These are phyloP conservation scores for Megastigmus dorsalis DNA, from an alignment of 2,888 invertebrate species.

Conservation along the genomic window DNA sequence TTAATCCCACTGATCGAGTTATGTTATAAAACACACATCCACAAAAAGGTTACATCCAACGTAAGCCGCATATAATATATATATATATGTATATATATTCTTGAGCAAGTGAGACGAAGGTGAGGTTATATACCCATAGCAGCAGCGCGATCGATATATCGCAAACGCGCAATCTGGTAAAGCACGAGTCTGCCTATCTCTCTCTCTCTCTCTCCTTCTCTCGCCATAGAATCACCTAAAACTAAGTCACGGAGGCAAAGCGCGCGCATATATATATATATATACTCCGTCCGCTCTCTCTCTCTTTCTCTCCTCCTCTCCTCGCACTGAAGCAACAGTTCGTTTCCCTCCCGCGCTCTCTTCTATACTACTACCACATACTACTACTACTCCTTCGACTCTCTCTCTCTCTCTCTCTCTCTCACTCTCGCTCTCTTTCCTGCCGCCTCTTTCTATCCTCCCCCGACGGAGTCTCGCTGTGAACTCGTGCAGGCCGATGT, in stretches of 20 bases:
- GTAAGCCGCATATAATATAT: no score
- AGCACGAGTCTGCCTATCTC: slow-evolving; percentile 16
- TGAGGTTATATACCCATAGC: no score
- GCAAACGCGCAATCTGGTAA: slow-evolving; percentile 48
- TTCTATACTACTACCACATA: no score
- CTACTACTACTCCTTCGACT: slow-evolving; percentile 10
- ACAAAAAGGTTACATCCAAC: no score
- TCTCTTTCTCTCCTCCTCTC: slow-evolving; percentile 9
- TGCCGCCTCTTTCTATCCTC: slow-evolving; percentile 15
- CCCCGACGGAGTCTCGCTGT: no score
- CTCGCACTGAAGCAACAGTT: slow-evolving; percentile 52
- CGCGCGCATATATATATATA: no score
- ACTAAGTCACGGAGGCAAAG: slow-evolving; percentile 54
- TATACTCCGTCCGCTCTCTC: slow-evolving; percentile 48
- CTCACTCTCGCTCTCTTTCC: slow-evolving; percentile 3
- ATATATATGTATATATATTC: no score
- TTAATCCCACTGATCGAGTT: no score
- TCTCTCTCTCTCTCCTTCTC: slow-evolving; percentile 39
- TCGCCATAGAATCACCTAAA: slow-evolving; percentile 51
- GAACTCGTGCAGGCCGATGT: background rate
- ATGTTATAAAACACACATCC: no score
- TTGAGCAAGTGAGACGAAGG: no score
- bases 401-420: background rate
- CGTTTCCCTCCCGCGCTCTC: slow-evolving; percentile 52
- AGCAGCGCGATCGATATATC: slow-evolving; percentile 47